Conservation (phyloP, 2,113 vertebrate species). For the western clawed frog (Xenopus tropicalis) region UCB_Xtro_10.0 CM004446.2:55736001-55736500, state of each 20-base stretch:
- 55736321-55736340: slow-evolving; percentile 45
- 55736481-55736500: slow-evolving; percentile 42
- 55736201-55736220: too few relatives aligned
- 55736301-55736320: slow-evolving; percentile 50
- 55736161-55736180: too few relatives aligned
- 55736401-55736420: slow-evolving; percentile 60
- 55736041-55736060: too few relatives aligned
- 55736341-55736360: slow-evolving; percentile 43
- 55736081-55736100: too few relatives aligned
- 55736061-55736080: too few relatives aligned
- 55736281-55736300: slow-evolving; percentile 32
- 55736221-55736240: too few relatives aligned
- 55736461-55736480: slow-evolving; percentile 56
- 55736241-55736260: slow-evolving; percentile 3
- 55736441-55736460: slow-evolving; percentile 56
- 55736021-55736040: too few relatives aligned
- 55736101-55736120: too few relatives aligned
- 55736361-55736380: slow-evolving; percentile 52
- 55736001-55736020: too few relatives aligned
- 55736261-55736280: slow-evolving; percentile 29
- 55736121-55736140: too few relatives aligned
- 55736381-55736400: slow-evolving; percentile 55
- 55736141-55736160: too few relatives aligned
- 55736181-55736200: too few relatives aligned
- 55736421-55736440: slow-evolving; percentile 68